These are phyloP conservation scores for Bubo bubo DNA, from an alignment of 2,113 vertebrate genomes.

Conservation along the genomic window DNA sequence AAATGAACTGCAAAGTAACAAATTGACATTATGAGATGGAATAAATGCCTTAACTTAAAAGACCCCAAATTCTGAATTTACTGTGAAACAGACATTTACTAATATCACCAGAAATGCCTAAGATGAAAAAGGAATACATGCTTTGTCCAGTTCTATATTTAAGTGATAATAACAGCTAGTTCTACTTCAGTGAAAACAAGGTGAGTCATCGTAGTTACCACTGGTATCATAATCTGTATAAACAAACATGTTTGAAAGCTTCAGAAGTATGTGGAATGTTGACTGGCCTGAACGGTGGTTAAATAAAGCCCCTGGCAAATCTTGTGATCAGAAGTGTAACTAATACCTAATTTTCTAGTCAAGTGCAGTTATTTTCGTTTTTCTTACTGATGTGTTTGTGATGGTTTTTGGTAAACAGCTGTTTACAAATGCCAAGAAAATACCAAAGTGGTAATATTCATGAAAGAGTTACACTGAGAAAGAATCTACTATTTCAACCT, in stretches of 20 bases:
- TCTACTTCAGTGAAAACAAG: constrained; percentile 34
- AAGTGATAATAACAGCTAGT: constrained; percentile 12
- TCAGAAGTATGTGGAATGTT: constrained; percentile 53
- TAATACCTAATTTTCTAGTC: constrained; percentile 63
- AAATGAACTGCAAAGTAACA: neutral
- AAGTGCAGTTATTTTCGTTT: constrained; percentile 47
- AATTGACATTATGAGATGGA: neutral
- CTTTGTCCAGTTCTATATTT: neutral
- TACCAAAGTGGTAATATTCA: neutral
- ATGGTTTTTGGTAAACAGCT: constrained; percentile 23
- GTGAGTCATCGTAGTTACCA: constrained; percentile 23
- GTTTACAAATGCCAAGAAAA: neutral
- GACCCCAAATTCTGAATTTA: neutral
- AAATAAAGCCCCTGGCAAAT: constrained; percentile 52
- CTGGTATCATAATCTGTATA: constrained; percentile 53
- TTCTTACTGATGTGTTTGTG: constrained; percentile 4
- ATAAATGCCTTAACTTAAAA: neutral
- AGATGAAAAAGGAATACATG: neutral
- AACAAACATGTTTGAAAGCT: constrained; percentile 60
- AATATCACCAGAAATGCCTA: neutral
- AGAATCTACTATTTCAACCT: neutral
- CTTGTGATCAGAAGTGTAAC: constrained; percentile 63
- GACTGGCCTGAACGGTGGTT: constrained; percentile 52
- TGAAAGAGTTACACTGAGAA: neutral
- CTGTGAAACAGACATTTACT: neutral